These are phyloP conservation scores for Euphydryas editha DNA, from an alignment of 2,888 invertebrate genomes.

Conservation along the genomic window DNA sequence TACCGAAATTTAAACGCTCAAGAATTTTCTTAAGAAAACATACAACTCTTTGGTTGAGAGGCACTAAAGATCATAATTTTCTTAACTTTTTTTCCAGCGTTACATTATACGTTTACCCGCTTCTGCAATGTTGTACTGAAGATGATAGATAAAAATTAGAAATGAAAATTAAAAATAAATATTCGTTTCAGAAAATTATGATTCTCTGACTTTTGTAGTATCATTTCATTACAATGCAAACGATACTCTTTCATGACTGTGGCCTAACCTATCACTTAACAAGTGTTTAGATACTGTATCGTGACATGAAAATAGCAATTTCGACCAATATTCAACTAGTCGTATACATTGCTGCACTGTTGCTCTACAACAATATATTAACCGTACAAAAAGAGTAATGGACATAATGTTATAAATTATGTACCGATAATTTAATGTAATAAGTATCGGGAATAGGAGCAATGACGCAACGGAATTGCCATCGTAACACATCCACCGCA, in stretches of 20 bases:
- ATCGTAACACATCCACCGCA: conserved; percentile 67
- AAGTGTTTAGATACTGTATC: conserved; percentile 43
- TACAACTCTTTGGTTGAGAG: not conserved
- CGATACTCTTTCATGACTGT: conserved; percentile 47
- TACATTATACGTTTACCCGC: no score
- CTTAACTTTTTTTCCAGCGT: no score
- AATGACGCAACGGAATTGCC: conserved; percentile 60
- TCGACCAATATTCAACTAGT: conserved; percentile 7
- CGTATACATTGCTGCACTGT: conserved; percentile 44
- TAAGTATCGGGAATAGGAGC: conserved; percentile 48
- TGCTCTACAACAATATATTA: not conserved
- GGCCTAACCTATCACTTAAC: conserved; percentile 51
- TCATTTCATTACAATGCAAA: conserved; percentile 32
- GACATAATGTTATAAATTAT: conserved; percentile 33
- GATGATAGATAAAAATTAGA: no score
- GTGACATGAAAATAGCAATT: conserved; percentile 24
- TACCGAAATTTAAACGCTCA: conserved; percentile 7
- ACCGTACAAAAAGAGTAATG: conserved; percentile 21
- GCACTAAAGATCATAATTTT: not conserved
- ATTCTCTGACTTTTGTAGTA: conserved; percentile 3
- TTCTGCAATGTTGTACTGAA: no score
- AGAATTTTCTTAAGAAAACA: not conserved
- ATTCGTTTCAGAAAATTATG: no score
- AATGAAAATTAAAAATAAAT: no score
- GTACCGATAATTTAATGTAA: conserved; percentile 47